Conservation (phyloP, 2,113 vertebrate species). For the Hepsetus odoe region DNA sequence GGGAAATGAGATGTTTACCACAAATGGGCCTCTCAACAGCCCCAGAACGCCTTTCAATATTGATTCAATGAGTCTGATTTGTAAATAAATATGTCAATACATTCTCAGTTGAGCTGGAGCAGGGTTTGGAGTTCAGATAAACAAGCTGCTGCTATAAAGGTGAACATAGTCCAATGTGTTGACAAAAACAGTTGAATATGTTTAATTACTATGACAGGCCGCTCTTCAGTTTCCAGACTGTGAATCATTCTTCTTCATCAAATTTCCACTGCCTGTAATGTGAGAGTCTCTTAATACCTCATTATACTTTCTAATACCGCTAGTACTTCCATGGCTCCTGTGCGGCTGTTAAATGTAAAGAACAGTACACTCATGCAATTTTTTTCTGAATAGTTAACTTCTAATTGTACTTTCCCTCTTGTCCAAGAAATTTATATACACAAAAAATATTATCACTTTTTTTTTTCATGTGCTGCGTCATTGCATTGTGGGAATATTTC, state of each 20-base stretch:
- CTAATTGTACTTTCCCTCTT: too few species aligned
- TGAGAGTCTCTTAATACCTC: neutral
- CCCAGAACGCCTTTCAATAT: slow-evolving; percentile 69
- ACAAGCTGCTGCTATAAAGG: slow-evolving; percentile 27
- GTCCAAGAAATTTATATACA: too few species aligned
- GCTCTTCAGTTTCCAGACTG: neutral
- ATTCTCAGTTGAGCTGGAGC: slow-evolving; percentile 24
- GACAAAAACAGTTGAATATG: slow-evolving; percentile 41
- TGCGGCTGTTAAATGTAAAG: neutral
- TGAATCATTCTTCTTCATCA: neutral
- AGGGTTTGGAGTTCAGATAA: slow-evolving; percentile 33
- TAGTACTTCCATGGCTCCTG: neutral
- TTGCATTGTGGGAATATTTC: too few species aligned
- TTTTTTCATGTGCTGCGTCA: too few species aligned
- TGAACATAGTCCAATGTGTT: slow-evolving; percentile 27
- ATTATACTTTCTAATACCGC: slow-evolving; percentile 12
- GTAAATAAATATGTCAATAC: slow-evolving; percentile 62
- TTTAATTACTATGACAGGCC: slow-evolving; percentile 20
- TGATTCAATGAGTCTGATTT: slow-evolving; percentile 74
- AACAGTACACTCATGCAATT: neutral
- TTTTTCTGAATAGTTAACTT: too few species aligned
- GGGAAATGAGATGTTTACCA: slow-evolving; percentile 75
- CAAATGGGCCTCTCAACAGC: slow-evolving; percentile 70
- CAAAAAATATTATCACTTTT: too few species aligned
- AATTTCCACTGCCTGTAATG: neutral